Base-by-base conservation (phyloP, 2,888 invertebrate genomes). In the Melinaea marsaeus region DNA sequence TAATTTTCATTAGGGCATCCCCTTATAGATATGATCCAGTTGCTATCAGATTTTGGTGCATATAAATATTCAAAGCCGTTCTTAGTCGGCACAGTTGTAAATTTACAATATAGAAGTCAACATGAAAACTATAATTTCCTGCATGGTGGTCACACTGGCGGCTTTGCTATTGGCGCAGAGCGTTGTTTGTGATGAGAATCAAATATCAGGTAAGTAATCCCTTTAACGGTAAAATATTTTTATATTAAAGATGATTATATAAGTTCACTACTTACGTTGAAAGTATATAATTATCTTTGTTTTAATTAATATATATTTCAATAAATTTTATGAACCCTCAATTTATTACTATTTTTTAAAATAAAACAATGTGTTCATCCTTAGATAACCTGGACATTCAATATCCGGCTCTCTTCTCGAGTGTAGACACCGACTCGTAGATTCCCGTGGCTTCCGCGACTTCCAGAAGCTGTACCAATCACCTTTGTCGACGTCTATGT, bases 401-500 rank as follows among this genome's bases (percentile, higher is more conserved):
- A 22, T 48, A 48, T 48, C 48, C 48, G 7, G 48, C 7, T n/a
- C 13, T 48, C 13, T 48, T 48, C 48, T 22, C 13, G 48, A 4
- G 22, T 13, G 13, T 22, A 7, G 48, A 7, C 48, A 13, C n/a
- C 48, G 48, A 48, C 4, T n/a, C 48, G 48, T 22, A 48, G n/a
- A 48, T n/a, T 22, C 13, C n/a, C 48, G 48, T 48, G 5, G 7
- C 22, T n/a, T 48, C 48, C 48, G 22, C 48, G 4, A 22, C 48
- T 13, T 13, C 37, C 37, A 37, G 48, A 48, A 22, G 13, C n/a
- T 66, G 63, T 61, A 66, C 63, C 42, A 60, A 60, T 7, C 51
- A 58, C 3, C 51, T 57, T 45, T 66, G 63, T 37, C 57, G 33
- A 22, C 58, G 58, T 45, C 35, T 66, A 35, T 66, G 63, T n/a